Evolutionary conservation across 35 echinoderm and acorn worm species (phyloP), one percentile per base, ranked within the genome.

Genomic region (Lytechinus pictus): DNA sequence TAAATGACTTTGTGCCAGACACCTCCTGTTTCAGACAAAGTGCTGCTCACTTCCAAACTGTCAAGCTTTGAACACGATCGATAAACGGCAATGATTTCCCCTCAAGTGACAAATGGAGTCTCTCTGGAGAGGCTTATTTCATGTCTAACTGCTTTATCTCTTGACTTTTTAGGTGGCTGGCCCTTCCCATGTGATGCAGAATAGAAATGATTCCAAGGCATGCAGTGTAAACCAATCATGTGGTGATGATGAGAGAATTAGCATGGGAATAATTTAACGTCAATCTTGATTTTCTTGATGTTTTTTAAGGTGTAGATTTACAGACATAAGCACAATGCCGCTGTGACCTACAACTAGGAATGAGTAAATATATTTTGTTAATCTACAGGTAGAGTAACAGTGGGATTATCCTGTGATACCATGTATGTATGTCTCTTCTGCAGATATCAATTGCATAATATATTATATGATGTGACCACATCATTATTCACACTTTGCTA

Each of bases 21-120:
- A 79, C 66, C 66, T 79, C 66, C 66, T 79, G 12, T 79, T 79
- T 79, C 66, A 79, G 66, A 16, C 66, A 24, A 79, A 79, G 66
- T 79, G 66, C 66, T 79, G 66, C 66, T 79, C 66, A 79, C 66
- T 79, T 79, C 21, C 16, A 79, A 79, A 79, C 66, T 79, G 66
- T 79, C 66, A 79, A 79, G 66, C 66, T 79, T 79, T 79, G 66
- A 24, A 4, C n/a, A 24, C 66, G 66, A 79, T 79, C 66, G 19
- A 79, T 79, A 79, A 79, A 79, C 14, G 16, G 16, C 66, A 79
- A 79, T 79, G 66, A 79, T 79, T 79, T 79, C 66, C 66, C 66
- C 66, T 79, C 66, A 79, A 79, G 66, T 79, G 66, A 79, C 66
- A 79, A 79, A 79, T 79, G 66, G 66, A 79, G 66, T 79, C 66